Evolutionary conservation across 1,140 invertebrate species (phyloP), one percentile per base, ranked within the genome.

Genomic region (Drosophila ananassae): DNA sequence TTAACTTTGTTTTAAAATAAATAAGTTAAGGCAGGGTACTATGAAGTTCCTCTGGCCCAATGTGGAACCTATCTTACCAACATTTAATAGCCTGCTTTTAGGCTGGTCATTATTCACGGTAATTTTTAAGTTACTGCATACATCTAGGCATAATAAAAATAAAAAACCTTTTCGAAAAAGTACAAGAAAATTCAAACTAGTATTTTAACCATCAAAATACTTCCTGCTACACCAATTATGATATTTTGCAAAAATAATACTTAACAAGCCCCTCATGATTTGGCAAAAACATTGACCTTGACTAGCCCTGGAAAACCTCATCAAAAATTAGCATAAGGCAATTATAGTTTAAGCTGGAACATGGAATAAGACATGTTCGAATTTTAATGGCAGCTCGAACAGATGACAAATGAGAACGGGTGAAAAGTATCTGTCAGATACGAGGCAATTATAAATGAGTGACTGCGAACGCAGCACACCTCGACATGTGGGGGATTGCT

Each of bases 331-430:
- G 54, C 73, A 76, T 76, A 67, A 48, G 34, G 48, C 73, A 75
- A 76, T 76, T 76, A 75, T 51, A 55, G 32, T 34, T 30, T 52
- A 39, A 64, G 57, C 66, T 54, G 12, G 58, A 71, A 82, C 78
- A 85, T 64, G 61, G 56, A 81, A 66, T 17, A 64, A 71, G 69
- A 73, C 76, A 59, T 85, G 77, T 85, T 61, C 47, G 69, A 68
- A 62, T 79, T 71, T 76, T 76, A 85, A 84, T 87, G 71, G 64
- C 59, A 53, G 66, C 59, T 21, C 53, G 39, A 79, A 73, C 77
- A 75, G 62, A 69, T 77, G 73, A 68, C 67, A 77, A 87, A 87
- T 67, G 52, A 56, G 61, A 76, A 5, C 46, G 71, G 72, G 47
- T 25, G 44, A 53, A 67, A 64, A 64, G 60, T 67, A 67, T 67